Base-by-base conservation (phyloP, 2,888 invertebrate species). In the Entomobrya proxima region DNA sequence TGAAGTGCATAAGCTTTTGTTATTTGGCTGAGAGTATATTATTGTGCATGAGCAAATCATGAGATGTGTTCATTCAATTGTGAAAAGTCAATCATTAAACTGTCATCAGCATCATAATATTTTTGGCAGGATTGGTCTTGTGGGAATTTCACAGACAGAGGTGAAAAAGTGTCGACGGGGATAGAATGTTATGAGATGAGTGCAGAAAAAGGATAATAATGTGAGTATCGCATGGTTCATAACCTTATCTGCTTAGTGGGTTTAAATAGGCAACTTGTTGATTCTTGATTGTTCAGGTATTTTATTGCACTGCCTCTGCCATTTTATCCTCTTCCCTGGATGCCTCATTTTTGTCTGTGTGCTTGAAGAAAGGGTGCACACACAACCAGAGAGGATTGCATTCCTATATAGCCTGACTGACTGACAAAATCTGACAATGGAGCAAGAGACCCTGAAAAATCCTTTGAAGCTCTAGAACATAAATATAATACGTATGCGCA, bases 361-460 rank as follows among this genome's bases (percentile, higher is more conserved):
- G 27, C 15, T 69, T 27, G 7, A 32, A 52, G 52, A 74, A 52
- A 15, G 74, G 74, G 52, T 74, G 35, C 40, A 47, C n/a, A 3
- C 55, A 55, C 27, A 64, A 5, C 24, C 1, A 69, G 47, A 47
- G n/a, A 5, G 6, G n/a, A 21, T 27, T 24, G 21, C 21, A 55
- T 55, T 3, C 21, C 55, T 7, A 21, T 13, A 27, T 44, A 27
- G n/a, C 35, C 64, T 64, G 30, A 40, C 27, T 40, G n/a, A n/a
- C n/a, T n/a, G n/a, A n/a, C n/a, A n/a, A n/a, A n/a, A n/a, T n/a
- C n/a, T n/a, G 69, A 44, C 69, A 44, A 69, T 40, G 7, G 44
- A n/a, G n/a, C n/a, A 21, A 74, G 11, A 74, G 74, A 74, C 74
- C 74, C 74, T 74, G 74, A 74, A 74, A n/a, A 74, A 74, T 50